A percentile compares a stretch with the other conserved stretches of the same genome.
Conservation (phyloP, 2,797 vertebrate genomes). For the Parauchenoglanis punctatus region DNA sequence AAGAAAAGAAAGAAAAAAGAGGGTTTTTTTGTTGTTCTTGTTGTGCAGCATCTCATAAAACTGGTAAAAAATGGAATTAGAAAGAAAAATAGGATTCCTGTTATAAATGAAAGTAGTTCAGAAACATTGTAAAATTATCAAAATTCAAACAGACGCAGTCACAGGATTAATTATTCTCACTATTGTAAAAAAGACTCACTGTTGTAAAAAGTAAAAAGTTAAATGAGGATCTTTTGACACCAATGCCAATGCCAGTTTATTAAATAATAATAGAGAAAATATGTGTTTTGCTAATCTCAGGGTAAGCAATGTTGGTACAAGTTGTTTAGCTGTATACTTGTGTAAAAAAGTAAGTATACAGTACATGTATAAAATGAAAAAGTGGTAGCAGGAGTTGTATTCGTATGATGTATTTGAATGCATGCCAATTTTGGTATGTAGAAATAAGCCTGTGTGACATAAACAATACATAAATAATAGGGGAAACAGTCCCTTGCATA, state of each 20-base stretch:
- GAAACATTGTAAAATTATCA: background rate
- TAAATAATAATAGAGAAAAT: constrained; percentile 1
- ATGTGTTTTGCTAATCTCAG: background rate
- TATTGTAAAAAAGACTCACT: background rate
- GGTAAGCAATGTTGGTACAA: background rate
- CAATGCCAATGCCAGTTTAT: background rate
- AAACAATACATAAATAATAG: background rate
- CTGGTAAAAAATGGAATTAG: background rate
- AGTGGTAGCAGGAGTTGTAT: background rate
- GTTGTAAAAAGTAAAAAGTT: background rate
- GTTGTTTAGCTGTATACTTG: too few species aligned
- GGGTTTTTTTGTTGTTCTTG: background rate
- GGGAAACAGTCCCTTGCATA: background rate
- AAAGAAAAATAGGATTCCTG: too few species aligned
- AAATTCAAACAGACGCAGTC: background rate
- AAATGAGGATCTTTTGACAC: background rate
- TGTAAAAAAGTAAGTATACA: background rate
- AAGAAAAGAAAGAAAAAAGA: background rate
- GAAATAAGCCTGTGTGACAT: background rate
- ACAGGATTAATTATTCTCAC: background rate
- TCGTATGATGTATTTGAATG: background rate
- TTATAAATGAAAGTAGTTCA: background rate
- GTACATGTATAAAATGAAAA: background rate
- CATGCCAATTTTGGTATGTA: background rate
- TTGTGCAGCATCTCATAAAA: background rate